Base-by-base conservation (phyloP, 2,888 invertebrate genomes). In the Xanthorhoe designata region DNA sequence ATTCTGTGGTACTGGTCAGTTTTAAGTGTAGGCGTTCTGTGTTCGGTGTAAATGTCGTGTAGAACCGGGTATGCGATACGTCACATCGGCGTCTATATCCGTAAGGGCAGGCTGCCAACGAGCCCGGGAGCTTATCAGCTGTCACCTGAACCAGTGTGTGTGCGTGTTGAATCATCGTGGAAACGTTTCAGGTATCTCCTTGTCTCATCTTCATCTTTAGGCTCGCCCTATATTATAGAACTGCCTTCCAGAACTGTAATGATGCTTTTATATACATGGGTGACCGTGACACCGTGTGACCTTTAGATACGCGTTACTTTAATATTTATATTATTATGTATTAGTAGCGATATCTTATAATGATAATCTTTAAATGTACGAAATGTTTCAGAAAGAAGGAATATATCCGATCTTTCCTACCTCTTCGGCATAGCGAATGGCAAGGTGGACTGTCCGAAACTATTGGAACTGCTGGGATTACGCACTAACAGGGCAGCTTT, bases 91-190 rank as follows among this genome's bases (percentile, higher is more conserved):
- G 84, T 81, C 91, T 92, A 92, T 90, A 90, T 90, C 84, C 85
- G 91, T 89, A 76, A 89, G 84, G 91, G 91, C 91, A 90, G 61
- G 15, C 42, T 91, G 91, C 91, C 91, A 92, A 83, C 80, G 71
- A 77, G 79, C 85, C 83, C 84, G 88, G 77, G 73, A 73, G 73
- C 82, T 83, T 85, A 86, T 88, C 85, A 80, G 75, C 80, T 80
- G 87, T 85, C 88, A 88, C 87, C 87, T 87, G 88, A 88, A 88
- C 82, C 74, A 70, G 71, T 32, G 32, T 32, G 32, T 32, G 7
- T 74, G 71, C 72, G 71, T 64, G 72, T 71, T 80, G 82, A 85
- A 83, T 75, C 82, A 81, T 75, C 77, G 72, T 69, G 68, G 61
- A 78, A 77, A 69, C 72, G 61, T 74, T 72, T 71, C 75, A 77